Base-by-base conservation (phyloP, 2,888 invertebrate species). In the Dolichomitus sp. region DNA sequence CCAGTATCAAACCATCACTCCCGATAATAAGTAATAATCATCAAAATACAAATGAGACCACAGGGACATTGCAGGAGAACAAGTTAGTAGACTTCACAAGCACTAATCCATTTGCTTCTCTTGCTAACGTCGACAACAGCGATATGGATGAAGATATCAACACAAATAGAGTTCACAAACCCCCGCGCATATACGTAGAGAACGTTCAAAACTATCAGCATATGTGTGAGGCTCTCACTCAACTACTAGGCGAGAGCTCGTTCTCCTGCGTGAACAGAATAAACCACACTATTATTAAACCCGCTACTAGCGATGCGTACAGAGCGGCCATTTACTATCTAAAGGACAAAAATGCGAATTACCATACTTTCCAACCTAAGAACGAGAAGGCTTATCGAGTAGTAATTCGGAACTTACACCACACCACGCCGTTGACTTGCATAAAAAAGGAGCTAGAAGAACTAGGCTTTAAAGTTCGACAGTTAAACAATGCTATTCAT, bases 361-460 rank as follows among this genome's bases (percentile, higher is more conserved):
- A 81, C 23, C 75, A 79, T 52, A 84, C 84, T 1, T 85, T 84
- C 70, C 83, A 84, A 48, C 45, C 57, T 30, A 84, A 84, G 68
- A 42, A 76, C 57, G 70, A 86, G 3, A 82, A 63, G 54, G 52
- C 27, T 6, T 87, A 66, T 48, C 80, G 65, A 30, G 84, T 84
- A n/a, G 84, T 87, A 30, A 40, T 87, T 5, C 80, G 80, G 72
- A 66, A 68, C 27, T 57, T 83, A 3, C 83, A 85, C 66, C 81
- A 73, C n/a, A 74, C 80, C 11, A 54, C 48, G 6, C 52, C 48
- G 54, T 50, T 68, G 65, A 65, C 82, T 57, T 33, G 14, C 80
- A 83, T 87, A 50, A 73, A 75, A 69, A 54, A 65, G 2, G 78
- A 74, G 61, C 23, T 86, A 19, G 50, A 59, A 42, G 45, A 84